A percentile compares a stretch with the other conserved stretches of the same genome.
These are phyloP conservation scores for Callopanchax toddi DNA, from an alignment of 2,113 vertebrate genomes.

Conservation along the genomic window DNA sequence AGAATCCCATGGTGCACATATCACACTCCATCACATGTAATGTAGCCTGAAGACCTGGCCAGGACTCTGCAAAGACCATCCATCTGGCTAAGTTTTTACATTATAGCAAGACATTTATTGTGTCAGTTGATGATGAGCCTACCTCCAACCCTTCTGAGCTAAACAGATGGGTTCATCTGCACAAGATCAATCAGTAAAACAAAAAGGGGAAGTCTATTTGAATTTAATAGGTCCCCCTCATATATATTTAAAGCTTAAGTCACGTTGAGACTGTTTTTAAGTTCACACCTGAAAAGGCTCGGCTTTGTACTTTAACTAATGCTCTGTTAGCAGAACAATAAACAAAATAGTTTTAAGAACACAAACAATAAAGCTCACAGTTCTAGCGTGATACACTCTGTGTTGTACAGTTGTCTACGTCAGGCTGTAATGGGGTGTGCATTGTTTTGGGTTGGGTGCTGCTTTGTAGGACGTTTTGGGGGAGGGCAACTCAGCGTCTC, in stretches of 20 bases:
- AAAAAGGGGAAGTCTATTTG: neutral
- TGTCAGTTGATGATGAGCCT: no score
- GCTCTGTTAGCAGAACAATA: slow-evolving; percentile 54
- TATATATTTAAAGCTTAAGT: slow-evolving; percentile 4
- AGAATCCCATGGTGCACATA: no score
- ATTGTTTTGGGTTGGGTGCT: slow-evolving; percentile 74
- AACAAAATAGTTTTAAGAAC: slow-evolving; percentile 56
- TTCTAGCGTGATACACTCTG: slow-evolving; percentile 59
- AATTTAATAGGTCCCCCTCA: neutral
- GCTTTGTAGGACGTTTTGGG: slow-evolving; percentile 74
- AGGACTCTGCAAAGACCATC: no score
- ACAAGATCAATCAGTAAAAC: neutral
- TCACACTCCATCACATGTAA: no score
- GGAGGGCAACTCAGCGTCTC: slow-evolving; percentile 69
- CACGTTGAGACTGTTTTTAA: neutral
- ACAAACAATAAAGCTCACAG: slow-evolving; percentile 51
- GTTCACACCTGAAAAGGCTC: slow-evolving; percentile 25
- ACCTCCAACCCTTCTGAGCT: neutral
- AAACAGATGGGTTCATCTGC: neutral
- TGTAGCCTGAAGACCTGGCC: no score
- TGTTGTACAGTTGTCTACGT: slow-evolving; percentile 65
- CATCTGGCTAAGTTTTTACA: no score
- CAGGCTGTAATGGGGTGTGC: slow-evolving; percentile 48
- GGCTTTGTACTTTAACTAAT: slow-evolving; percentile 37
- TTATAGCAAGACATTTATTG: no score